Evolutionary conservation across 2,888 invertebrate genomes (phyloP), one percentile per base, ranked within the genome.

Genomic region (Oeneis ivallda): DNA sequence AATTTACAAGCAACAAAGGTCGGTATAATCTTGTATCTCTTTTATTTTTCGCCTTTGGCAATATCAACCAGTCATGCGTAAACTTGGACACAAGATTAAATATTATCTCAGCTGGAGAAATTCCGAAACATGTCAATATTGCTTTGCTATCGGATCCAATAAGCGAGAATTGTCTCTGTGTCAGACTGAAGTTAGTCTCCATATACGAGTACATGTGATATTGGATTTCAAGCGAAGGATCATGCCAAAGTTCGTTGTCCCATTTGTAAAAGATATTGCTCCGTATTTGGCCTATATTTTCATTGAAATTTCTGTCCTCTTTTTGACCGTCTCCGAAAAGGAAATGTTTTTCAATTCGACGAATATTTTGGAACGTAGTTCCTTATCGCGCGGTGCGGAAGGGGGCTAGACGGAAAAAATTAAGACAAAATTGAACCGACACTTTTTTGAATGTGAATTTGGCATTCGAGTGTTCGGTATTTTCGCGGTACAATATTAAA

Each of bases 51-150:
- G 45, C 52, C 57, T 15, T 58, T 58, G 62, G 26, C 45, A 49
- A 43, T 58, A 62, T 65, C 39, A 56, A 49, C 52, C 63, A 61
- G 57, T 53, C 58, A 66, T 68, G 67, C 67, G 53, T 74, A 70
- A 70, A 71, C 54, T 62, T 52, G 59, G 58, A 69, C 62, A 68
- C 67, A 59, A 67, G 60, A 65, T 65, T 65, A 65, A 61, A 56
- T 69, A 57, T 64, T 67, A 64, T 64, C 60, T 64, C 58, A 56
- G 60, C 62, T 62, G 37, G 56, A 67, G 67, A 65, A 64, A 69
- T 62, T 65, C 47, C 62, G 67, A 65, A 69, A 65, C 57, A 53
- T 67, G 65, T 65, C 67, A 69, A 69, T 69, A 65, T 67, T 63
- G 62, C 62, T 62, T 60, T 50, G 57, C 37, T 65, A 60, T 56